Base-by-base conservation (phyloP, 2,113 vertebrate genomes). In the Elanus axillaris region DNA sequence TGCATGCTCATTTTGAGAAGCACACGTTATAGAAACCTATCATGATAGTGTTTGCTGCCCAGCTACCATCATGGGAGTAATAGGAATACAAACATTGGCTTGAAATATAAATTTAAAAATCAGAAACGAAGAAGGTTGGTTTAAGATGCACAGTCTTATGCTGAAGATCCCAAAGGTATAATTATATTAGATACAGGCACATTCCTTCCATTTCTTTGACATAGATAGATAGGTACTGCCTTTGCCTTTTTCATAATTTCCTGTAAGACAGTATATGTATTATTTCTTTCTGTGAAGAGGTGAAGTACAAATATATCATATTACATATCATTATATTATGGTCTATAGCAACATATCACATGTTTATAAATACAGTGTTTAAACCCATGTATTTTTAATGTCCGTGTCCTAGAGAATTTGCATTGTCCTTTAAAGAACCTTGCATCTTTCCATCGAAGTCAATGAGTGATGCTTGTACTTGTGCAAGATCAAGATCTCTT, bases 71-170 rank as follows among this genome's bases (percentile, higher is more conserved):
- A 63, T n/a, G 81, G 40, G 64, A 94, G 21, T 84, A 93, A 88
- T 31, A 69, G 31, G 47, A 97, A 89, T 95, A 73, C 59, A 96
- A 82, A 75, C 19, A 76, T 36, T 90, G 43, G 10, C 38, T 85
- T 95, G 80, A 94, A 96, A 96, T 83, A 67, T 25, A 85, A 68
- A 81, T 94, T 96, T 79, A 74, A 95, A 93, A 91, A 94, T 95
- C 83, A 86, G 83, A 97, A 97, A 87, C 72, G 42, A 62, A 96
- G 97, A 88, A 29, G 22, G 27, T 96, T 89, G 82, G 25, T 87
- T 97, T 97, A 92, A 95, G 75, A 93, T 75, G 56, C 40, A 60
- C 47, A 88, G 64, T 15, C 71, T 83, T 92, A 59, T 64, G 47
- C 25, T 80, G 85, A 90, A 89, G 47, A 67, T 91, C 82, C 50